Base-by-base conservation (phyloP, 2,797 vertebrate genomes). In the Ciconia nigra region DNA sequence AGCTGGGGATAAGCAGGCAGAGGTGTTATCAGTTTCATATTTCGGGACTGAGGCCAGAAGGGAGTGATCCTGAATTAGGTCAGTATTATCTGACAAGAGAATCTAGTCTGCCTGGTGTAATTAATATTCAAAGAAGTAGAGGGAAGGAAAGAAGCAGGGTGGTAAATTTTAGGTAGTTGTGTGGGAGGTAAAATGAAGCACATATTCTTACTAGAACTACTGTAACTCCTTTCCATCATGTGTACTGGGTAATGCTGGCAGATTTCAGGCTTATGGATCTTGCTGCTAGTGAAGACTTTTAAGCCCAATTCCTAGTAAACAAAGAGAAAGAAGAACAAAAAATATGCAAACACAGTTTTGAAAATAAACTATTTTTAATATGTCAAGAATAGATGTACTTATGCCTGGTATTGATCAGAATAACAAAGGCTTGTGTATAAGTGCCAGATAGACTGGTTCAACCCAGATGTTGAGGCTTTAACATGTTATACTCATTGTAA, bases 211-310 rank as follows among this genome's bases (percentile, higher is more conserved):
- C 76, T 87, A 93, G 76, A 63, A 88, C 62, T 63, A 89, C 79
- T n/a, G 65, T 94, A 95, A 93, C 81, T 91, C 52, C 91, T 95
- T 88, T 95, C 95, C 95, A 93, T 95, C 83, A 95, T 86, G 83
- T 88, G 87, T 83, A 58, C 93, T 74, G 52, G 79, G 31, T 79
- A 47, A 67, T 13, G n/a, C 24, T 65, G 21, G 81, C 98, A 98
- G 71, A 98, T 15, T 83, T 93, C 74, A 86, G 97, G 97, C 80
- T 98, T 98, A 82, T 83, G 94, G 78, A 98, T 97, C 78, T 97
- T 97, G 91, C 93, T 87, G 83, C 97, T 98, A 39, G 98, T 98
- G 73, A 98, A 98, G 87, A 96, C 93, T 93, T 97, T 98, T 85
- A 98, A 96, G 89, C 98, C 98, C 95, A 98, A 62, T 42, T 92